Evolutionary conservation across 2,888 invertebrate genomes (phyloP).

Genomic region (Isoperla grammatica): DNA sequence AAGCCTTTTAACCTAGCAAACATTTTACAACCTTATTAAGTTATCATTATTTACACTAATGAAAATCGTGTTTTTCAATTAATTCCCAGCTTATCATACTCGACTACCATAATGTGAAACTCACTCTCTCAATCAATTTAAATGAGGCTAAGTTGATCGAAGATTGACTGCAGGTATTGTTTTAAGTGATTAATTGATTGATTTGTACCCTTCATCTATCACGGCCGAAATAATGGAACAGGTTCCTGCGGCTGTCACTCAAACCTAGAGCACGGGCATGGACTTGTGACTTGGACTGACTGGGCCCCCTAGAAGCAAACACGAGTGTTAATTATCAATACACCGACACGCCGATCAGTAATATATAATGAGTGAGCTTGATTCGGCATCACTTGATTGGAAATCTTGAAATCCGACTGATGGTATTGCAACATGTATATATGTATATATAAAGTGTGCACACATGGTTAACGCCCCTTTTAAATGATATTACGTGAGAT

Average conservation of each 20-base stretch:
- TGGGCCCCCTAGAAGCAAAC: not conserved
- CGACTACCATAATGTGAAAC: constrained; percentile 1
- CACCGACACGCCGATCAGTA: not conserved
- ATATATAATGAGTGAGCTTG: constrained; percentile 12
- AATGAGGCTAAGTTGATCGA: constrained; percentile 5
- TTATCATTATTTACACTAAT: not conserved
- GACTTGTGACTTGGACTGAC: not conserved
- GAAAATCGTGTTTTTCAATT: constrained; percentile 6
- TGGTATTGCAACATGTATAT: constrained; percentile 13
- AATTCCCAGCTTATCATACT: not conserved
- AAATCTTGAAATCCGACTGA: constrained; percentile 13
- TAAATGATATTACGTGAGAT: too few relatives aligned
- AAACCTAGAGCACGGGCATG: not conserved
- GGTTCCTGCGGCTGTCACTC: constrained; percentile 4
- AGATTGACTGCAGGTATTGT: constrained; percentile 16
- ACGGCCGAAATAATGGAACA: constrained; percentile 13
- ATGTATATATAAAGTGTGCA: too few relatives aligned
- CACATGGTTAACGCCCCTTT: too few relatives aligned
- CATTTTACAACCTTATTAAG: not conserved
- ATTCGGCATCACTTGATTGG: constrained; percentile 8
- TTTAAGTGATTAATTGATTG: constrained; percentile 17
- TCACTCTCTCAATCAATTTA: constrained; percentile 2
- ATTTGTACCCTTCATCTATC: constrained; percentile 12
- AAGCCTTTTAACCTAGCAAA: too few relatives aligned
- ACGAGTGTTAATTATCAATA: constrained; percentile 14